Base-by-base conservation (phyloP, 1,140 invertebrate species). In the Latrodectus geometricus region DNA sequence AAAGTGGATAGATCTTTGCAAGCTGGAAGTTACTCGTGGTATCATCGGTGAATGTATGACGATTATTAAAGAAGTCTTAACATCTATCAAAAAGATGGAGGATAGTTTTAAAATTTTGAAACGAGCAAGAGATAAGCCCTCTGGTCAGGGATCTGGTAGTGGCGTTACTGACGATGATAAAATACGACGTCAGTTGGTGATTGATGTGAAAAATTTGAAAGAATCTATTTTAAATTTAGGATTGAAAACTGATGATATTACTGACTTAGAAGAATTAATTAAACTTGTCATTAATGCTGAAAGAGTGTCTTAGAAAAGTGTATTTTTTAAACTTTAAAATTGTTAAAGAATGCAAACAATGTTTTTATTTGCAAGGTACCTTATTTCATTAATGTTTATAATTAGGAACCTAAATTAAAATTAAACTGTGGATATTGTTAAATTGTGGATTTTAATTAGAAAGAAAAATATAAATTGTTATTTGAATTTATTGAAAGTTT, bases 81-180 rank as follows among this genome's bases (percentile, higher is more conserved):
- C 94, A 61, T 97, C 97, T 8, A 97, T 98, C 0, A 96, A 96
- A 90, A 97, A 96, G 92, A 98, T 97, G 88, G 97, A 98, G 91
- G 97, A 98, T 90, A 98, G 96, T 88, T 91, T 98, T 69, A 94
- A 95, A 90, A 94, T 96, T 88, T 92, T 99, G 81, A 97, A 98
- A 90, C 96, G 96, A 92, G 94, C 95, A 73, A 92, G 95, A 87
- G 95, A 96, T 81, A 94, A 93, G 89, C 86, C 77, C 82, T 81
- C 89, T 66, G 90, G 90, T 82, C 90, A 90, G 35, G 89, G 90
- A 84, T 88, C 88, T 15, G 86, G 88, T 66, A 89, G 91, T 91
- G 91, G 94, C 90, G 91, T 94, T 20, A 94, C 92, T 12, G 97
- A 99, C 90, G 97, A 98, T 91, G 96, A 97, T 90, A 99, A 98